Evolutionary conservation across 2,113 vertebrate genomes (phyloP).

Genomic region (Nyctibius bracteatus): DNA sequence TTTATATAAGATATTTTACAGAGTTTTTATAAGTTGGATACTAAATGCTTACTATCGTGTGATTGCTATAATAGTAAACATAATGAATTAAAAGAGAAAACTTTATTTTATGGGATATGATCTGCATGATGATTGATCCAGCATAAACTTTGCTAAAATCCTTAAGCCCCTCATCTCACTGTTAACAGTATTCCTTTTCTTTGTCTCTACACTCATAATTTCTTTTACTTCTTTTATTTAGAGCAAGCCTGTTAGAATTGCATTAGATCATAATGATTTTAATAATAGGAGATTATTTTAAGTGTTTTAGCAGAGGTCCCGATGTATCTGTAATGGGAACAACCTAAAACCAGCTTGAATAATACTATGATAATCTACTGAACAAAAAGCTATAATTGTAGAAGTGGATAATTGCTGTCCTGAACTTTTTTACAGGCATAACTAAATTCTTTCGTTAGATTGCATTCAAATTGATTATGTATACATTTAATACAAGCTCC

Average conservation of each 20-base stretch:
- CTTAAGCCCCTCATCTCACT: background rate
- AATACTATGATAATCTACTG: background rate
- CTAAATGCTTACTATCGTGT: background rate
- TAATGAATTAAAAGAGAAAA: background rate
- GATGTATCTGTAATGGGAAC: background rate
- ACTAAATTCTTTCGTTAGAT: background rate
- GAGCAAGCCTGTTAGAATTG: background rate
- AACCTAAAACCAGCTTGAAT: background rate
- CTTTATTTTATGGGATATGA: background rate
- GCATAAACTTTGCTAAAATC: background rate
- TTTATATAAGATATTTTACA: background rate
- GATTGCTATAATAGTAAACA: background rate
- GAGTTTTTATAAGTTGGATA: background rate
- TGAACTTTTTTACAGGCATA: background rate
- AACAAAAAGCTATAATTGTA: background rate
- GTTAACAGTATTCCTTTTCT: background rate
- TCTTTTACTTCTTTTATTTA: background rate
- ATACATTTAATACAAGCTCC: background rate
- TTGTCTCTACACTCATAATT: background rate
- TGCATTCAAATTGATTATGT: background rate
- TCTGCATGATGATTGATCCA: background rate
- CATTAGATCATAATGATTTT: background rate
- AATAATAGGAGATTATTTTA: background rate
- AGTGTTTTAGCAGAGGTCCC: background rate
- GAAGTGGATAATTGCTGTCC: background rate